Percentiles rank a stretch among this genome's conserved stretches.
Evolutionary conservation across 2,113 vertebrate genomes (phyloP).

Genomic region (Gallinago undulata): DNA sequence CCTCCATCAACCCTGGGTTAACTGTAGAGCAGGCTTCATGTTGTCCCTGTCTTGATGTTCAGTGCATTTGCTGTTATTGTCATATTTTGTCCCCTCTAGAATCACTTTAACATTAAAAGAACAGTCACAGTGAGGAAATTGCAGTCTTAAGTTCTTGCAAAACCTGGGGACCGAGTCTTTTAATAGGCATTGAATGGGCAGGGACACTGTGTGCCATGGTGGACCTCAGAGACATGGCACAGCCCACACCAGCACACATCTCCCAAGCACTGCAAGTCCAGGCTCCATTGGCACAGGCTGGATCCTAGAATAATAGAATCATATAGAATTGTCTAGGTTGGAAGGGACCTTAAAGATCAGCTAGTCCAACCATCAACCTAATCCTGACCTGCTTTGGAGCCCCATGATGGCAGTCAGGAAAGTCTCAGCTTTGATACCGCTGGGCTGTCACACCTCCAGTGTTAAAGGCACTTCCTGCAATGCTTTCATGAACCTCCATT

Average conservation of each 20-base stretch:
- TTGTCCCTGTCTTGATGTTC: not conserved
- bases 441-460: not conserved
- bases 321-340: no score
- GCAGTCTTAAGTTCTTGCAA: not conserved
- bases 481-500: not conserved
- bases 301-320: no score
- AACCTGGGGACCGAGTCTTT: not conserved
- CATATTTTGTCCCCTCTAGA: not conserved
- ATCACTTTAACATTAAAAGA: not conserved
- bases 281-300: not conserved
- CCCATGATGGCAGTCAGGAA: not conserved
- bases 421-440: not conserved
- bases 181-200: not conserved
- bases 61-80: not conserved
- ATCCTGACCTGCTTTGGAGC: not conserved
- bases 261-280: fast-evolving
- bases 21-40: not conserved
- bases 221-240: not conserved
- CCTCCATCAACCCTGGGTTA: not conserved
- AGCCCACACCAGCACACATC: not conserved
- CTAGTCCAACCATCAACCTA: no score
- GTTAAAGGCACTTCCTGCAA: not conserved
- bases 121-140: not conserved
- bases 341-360: no score
- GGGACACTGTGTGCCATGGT: fast-evolving